A percentile compares a stretch with the other conserved stretches of the same genome.
These are phyloP conservation scores for Coptodon rendalli DNA, from an alignment of 2,113 vertebrate species.

Conservation along the genomic window DNA sequence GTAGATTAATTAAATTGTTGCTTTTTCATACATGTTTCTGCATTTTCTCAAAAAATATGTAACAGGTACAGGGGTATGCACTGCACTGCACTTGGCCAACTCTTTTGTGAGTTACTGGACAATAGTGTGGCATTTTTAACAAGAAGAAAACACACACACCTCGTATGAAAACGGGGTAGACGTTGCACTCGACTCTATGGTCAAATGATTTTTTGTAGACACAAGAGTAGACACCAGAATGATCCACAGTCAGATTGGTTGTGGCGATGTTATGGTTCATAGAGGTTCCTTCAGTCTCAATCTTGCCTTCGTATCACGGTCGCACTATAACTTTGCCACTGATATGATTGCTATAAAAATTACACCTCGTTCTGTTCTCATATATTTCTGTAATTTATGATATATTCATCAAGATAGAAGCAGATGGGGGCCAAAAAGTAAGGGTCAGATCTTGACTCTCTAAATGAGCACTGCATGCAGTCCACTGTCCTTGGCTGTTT, in stretches of 20 bases:
- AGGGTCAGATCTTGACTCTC: background rate
- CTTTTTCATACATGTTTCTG: background rate
- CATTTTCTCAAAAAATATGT: background rate
- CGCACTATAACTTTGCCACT: accelerated
- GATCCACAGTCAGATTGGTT: background rate
- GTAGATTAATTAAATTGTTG: background rate
- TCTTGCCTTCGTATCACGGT: background rate
- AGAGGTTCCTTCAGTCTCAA: background rate
- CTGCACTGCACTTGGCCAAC: background rate
- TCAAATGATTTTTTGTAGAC: accelerated
- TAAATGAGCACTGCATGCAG: background rate
- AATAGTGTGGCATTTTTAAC: background rate
- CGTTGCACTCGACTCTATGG: accelerated
- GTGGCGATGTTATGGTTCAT: background rate
- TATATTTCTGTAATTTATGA: background rate
- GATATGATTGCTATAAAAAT: background rate
- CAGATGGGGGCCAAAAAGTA: background rate
- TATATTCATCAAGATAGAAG: background rate
- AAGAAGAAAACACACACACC: background rate
- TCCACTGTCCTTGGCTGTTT: too few relatives aligned
- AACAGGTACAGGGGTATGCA: background rate
- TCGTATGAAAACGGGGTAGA: background rate
- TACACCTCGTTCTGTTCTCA: background rate
- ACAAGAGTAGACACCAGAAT: conserved; percentile 24
- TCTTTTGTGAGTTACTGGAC: background rate